A percentile compares a stretch with the other conserved stretches of the same genome.
Conservation (phyloP, 2,797 vertebrate genomes). For the Microcaecilia unicolor region DNA sequence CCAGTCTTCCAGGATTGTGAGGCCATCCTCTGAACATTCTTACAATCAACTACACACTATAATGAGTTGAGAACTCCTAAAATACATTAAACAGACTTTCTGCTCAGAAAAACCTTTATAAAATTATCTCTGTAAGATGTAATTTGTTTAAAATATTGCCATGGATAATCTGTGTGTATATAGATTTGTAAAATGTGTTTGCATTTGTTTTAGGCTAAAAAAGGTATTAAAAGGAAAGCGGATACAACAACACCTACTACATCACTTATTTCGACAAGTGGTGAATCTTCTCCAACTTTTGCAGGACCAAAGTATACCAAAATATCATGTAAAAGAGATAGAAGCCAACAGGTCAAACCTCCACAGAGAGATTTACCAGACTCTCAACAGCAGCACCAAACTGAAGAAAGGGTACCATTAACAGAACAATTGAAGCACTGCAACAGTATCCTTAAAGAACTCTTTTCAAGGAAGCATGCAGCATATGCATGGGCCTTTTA, state of each 20-base stretch:
- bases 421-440: constrained; percentile 66
- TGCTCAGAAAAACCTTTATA: too few relatives aligned
- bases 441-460: constrained; percentile 72
- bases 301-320: constrained; percentile 36
- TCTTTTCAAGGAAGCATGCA: constrained; percentile 79
- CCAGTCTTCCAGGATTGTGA: too few relatives aligned
- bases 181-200: too few relatives aligned
- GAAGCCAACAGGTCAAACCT: constrained; percentile 47
- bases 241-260: constrained; percentile 56
- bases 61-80: too few relatives aligned
- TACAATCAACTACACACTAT: too few relatives aligned
- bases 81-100: too few relatives aligned
- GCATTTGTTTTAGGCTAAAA: constrained; percentile 52
- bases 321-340: constrained; percentile 37
- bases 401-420: constrained; percentile 39
- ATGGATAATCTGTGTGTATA: too few relatives aligned
- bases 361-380: constrained; percentile 56
- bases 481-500: constrained; percentile 83
- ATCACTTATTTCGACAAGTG: constrained; percentile 32
- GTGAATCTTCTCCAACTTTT: constrained; percentile 27
- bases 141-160: too few relatives aligned
- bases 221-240: constrained; percentile 75
- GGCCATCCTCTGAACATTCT: too few relatives aligned
- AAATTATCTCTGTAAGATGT: too few relatives aligned
- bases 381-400: constrained; percentile 39